phyloP scores from a whole-genome alignment of 1,140 invertebrate genomes.

The Diorhabda sublineata region DNA sequence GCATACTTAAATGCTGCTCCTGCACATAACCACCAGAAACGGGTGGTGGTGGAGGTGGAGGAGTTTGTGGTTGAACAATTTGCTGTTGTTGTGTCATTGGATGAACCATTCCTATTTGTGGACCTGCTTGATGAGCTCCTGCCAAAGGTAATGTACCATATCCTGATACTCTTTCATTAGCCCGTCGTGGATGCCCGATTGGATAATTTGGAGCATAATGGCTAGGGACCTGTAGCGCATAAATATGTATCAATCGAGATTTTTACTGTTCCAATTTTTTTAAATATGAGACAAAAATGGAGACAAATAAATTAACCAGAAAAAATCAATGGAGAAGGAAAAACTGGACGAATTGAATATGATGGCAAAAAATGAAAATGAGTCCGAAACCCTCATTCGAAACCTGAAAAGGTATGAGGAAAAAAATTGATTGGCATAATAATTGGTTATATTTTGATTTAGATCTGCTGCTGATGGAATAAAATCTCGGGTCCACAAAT shows the following conservation, averaged over 20 bases:
- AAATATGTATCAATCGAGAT: not conserved
- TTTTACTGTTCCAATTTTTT: not conserved
- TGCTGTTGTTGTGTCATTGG: constrained; percentile 60
- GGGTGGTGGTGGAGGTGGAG: constrained; percentile 55
- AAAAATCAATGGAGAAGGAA: no score
- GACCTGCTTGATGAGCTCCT: constrained; percentile 52
- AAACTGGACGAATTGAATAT: no score
- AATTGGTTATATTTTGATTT: no score
- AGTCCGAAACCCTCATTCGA: no score
- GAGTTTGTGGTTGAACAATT: constrained; percentile 62
- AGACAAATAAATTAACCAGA: no score
- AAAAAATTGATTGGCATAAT: no score
- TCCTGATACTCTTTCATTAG: constrained; percentile 67
- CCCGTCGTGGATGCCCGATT: constrained; percentile 67
- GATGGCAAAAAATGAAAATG: no score
- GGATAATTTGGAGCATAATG: constrained; percentile 95
- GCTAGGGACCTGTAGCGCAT: constrained; percentile 64
- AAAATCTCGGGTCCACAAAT: no score
- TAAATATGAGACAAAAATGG: no score
- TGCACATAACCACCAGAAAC: constrained; percentile 47
- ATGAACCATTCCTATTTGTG: constrained; percentile 66
- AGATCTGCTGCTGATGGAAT: no score
- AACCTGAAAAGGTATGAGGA: no score
- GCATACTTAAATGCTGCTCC: constrained; percentile 68
- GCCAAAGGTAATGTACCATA: constrained; percentile 75